These are phyloP conservation scores for Pseudolaguvia tuberculata DNA, from an alignment of 2,113 vertebrate genomes.

Conservation along the genomic window DNA sequence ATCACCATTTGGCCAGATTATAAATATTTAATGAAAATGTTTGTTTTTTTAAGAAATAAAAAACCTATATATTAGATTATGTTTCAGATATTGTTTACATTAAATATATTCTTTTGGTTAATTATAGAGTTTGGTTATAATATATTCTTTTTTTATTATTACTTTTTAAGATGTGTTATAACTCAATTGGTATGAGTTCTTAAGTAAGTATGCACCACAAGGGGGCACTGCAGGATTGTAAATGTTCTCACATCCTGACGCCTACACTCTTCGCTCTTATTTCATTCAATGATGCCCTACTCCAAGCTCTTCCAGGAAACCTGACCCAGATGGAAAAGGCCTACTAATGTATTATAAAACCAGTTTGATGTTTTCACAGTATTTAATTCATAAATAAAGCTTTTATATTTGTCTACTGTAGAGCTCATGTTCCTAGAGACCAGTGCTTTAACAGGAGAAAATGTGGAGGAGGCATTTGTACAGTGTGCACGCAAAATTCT, in stretches of 20 bases:
- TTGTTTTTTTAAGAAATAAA: too few species aligned
- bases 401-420: constrained; percentile 50
- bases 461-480: constrained; percentile 87
- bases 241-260: not conserved
- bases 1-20: not conserved
- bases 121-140: too few species aligned
- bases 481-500: constrained; percentile 90
- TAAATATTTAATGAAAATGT: too few species aligned
- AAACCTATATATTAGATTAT: too few species aligned
- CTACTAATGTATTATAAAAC: not conserved
- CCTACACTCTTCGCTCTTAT: not conserved
- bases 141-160: too few species aligned
- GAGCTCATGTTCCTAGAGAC: constrained; percentile 92
- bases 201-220: constrained; percentile 35
- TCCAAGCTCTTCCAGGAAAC: not conserved
- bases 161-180: not conserved
- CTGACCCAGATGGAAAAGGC: not conserved
- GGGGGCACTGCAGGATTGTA: constrained; percentile 43
- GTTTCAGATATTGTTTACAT: too few species aligned
- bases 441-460: constrained; percentile 87
- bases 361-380: not conserved
- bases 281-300: not conserved
- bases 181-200: not conserved
- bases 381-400: not conserved
- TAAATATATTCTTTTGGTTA: too few species aligned